phyloP scores from a whole-genome alignment of 2,888 invertebrate genomes.

The Auanema freiburgensis region DNA sequence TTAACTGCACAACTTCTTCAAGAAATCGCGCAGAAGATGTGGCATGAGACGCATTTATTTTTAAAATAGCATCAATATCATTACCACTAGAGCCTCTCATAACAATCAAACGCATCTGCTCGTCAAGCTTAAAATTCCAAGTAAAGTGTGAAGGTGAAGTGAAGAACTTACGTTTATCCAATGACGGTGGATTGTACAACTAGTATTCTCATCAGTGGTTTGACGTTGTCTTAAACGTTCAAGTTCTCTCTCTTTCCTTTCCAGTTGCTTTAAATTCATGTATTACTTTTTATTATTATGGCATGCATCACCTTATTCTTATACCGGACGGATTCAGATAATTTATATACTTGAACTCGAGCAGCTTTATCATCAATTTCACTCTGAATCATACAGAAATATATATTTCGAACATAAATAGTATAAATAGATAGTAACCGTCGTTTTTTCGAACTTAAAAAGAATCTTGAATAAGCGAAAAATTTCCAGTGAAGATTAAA shows the following conservation, averaged over 20 bases:
- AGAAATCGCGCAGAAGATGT: slow-evolving; percentile 19
- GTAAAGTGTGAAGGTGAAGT: not conserved
- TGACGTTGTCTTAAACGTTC: slow-evolving; percentile 91
- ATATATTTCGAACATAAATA: slow-evolving; percentile 2
- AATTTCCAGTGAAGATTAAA: not conserved
- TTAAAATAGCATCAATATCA: slow-evolving; percentile 9
- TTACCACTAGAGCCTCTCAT: slow-evolving; percentile 14
- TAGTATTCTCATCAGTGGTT: slow-evolving; percentile 93
- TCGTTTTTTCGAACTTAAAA: slow-evolving; percentile 5
- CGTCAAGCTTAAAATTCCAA: slow-evolving; percentile 23
- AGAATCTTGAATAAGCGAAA: not conserved
- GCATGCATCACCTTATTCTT: slow-evolving; percentile 73
- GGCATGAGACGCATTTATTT: slow-evolving; percentile 7
- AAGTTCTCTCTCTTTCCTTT: slow-evolving; percentile 84
- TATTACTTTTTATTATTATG: not conserved
- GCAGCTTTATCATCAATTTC: slow-evolving; percentile 46
- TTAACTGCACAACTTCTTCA: slow-evolving; percentile 26
- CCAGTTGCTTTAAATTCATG: slow-evolving; percentile 71
- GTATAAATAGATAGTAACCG: not conserved
- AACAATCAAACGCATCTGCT: slow-evolving; percentile 21
- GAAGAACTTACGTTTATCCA: slow-evolving; percentile 78
- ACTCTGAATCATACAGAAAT: slow-evolving; percentile 42
- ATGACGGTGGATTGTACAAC: slow-evolving; percentile 91
- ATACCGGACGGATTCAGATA: slow-evolving; percentile 82
- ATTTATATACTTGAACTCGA: slow-evolving; percentile 88